phyloP scores from a whole-genome alignment of 2,888 invertebrate genomes.

The Alcis repandata region DNA sequence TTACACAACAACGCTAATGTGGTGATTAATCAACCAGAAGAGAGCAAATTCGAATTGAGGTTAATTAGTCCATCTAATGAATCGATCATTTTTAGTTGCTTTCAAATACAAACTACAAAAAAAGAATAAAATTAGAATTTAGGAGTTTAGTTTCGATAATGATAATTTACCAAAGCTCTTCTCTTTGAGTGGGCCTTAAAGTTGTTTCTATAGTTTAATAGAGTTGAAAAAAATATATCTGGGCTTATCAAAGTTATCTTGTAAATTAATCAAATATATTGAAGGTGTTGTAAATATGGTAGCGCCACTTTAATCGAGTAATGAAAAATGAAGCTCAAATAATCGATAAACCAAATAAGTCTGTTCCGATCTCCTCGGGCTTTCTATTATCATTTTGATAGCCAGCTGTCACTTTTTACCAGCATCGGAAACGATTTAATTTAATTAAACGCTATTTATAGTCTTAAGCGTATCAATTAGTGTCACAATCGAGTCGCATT shows the following conservation, averaged over 20 bases:
- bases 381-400: conserved; percentile 70
- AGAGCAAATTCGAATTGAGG: conserved; percentile 51
- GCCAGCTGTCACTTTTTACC: conserved; percentile 62
- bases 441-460: conserved; percentile 72
- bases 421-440: conserved; percentile 64
- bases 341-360: conserved; percentile 68
- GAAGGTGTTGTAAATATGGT: background rate
- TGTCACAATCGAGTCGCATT: conserved; percentile 66
- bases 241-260: too few relatives aligned
- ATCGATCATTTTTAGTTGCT: conserved; percentile 56
- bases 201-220: too few relatives aligned
- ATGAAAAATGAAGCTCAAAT: background rate
- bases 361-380: conserved; percentile 52
- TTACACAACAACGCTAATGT: conserved; percentile 12
- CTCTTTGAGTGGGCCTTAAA: too few relatives aligned
- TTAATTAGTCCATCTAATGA: conserved; percentile 61
- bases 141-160: too few relatives aligned
- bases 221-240: too few relatives aligned
- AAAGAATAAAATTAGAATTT: too few relatives aligned
- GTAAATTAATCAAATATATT: too few relatives aligned
- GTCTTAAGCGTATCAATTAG: conserved; percentile 72
- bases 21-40: conserved; percentile 47
- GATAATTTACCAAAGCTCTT: too few relatives aligned
- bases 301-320: background rate
- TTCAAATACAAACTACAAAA: conserved; percentile 10